Evolutionary conservation across 1,140 invertebrate species (phyloP).

Genomic region (Frieseomelitta varia): DNA sequence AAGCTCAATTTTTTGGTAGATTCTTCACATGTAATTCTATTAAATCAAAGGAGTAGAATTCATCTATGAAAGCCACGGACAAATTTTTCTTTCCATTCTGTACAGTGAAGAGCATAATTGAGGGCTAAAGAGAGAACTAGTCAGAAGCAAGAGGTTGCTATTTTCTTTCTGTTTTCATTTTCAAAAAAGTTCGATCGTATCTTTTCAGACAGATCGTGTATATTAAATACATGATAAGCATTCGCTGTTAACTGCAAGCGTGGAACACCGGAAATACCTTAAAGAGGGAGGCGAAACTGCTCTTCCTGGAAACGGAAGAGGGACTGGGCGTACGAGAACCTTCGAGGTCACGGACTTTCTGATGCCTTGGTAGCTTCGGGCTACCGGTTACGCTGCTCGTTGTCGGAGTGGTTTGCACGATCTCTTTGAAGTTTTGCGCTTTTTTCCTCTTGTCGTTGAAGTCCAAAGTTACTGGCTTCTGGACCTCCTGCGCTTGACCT

Average conservation of each 20-base stretch:
- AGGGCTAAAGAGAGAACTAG: too few relatives aligned
- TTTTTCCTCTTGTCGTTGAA: conserved; percentile 77
- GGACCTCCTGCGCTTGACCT: conserved; percentile 64
- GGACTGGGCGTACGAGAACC: conserved; percentile 83
- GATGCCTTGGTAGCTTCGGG: conserved; percentile 76
- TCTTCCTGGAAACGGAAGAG: conserved; percentile 87
- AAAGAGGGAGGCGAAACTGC: conserved; percentile 90
- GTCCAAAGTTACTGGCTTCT: conserved; percentile 77
- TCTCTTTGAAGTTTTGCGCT: conserved; percentile 74
- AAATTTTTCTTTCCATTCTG: too few relatives aligned
- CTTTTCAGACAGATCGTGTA: neutral
- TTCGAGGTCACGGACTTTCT: conserved; percentile 80
- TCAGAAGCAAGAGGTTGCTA: too few relatives aligned
- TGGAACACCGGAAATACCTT: conserved; percentile 83
- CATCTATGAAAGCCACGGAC: too few relatives aligned
- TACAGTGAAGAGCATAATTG: too few relatives aligned
- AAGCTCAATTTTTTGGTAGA: too few relatives aligned
- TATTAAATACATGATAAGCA: neutral
- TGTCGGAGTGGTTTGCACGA: conserved; percentile 72
- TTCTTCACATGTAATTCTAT: too few relatives aligned
- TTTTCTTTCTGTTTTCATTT: neutral
- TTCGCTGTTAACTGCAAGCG: neutral
- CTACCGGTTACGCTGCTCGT: conserved; percentile 67
- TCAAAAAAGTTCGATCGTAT: neutral
- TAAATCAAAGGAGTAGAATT: too few relatives aligned